A percentile compares a stretch with the other conserved stretches of the same genome.
phyloP scores from a whole-genome alignment of 2,797 vertebrate species.

The Ambastaia sidthimunki region DNA sequence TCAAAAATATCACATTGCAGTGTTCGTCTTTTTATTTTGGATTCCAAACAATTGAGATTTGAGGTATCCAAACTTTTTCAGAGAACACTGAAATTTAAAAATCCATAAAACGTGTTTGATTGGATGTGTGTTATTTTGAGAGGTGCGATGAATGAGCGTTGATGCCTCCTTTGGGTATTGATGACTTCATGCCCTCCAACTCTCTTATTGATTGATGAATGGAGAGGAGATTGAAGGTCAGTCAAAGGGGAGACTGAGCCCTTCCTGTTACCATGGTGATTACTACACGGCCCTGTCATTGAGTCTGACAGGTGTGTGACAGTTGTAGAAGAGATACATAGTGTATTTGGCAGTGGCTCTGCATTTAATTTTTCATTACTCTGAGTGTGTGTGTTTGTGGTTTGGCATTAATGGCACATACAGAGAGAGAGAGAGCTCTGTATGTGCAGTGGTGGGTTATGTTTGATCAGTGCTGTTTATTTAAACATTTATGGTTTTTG shows the following conservation, averaged over 20 bases:
- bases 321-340: conserved; percentile 30
- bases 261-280: conserved; percentile 22
- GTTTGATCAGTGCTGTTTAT: neutral
- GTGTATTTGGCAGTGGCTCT: conserved; percentile 26
- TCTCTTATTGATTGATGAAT: conserved; percentile 39
- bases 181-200: conserved; percentile 9
- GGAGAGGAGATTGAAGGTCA: conserved; percentile 37
- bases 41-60: no score
- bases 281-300: conserved; percentile 36
- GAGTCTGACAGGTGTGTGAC: conserved; percentile 37
- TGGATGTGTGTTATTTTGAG: neutral
- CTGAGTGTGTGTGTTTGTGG: neutral
- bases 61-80: no score
- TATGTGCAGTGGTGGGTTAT: no score
- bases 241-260: conserved; percentile 26
- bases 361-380: conserved; percentile 7
- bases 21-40: no score
- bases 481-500: conserved; percentile 12
- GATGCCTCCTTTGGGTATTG: neutral
- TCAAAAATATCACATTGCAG: neutral
- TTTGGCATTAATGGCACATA: no score
- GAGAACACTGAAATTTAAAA: no score
- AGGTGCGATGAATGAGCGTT: conserved; percentile 37
- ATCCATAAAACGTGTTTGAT: neutral
- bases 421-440: no score